Evolutionary conservation across 1,140 invertebrate species (phyloP).

Genomic region (Probaryconus sp.): DNA sequence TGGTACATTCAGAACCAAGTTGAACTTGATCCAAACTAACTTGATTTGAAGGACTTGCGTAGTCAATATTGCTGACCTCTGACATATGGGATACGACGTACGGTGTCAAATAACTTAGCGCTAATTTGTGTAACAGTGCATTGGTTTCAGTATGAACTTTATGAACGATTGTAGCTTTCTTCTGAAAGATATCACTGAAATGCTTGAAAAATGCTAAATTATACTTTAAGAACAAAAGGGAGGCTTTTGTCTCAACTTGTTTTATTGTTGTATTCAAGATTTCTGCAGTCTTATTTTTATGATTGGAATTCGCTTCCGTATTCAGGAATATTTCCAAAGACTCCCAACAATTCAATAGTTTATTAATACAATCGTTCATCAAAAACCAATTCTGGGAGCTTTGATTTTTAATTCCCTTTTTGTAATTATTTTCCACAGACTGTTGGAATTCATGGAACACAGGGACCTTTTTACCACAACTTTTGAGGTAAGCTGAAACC

Average conservation of each 20-base stretch:
- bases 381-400: constrained; percentile 32
- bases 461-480: constrained; percentile 19
- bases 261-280: background rate
- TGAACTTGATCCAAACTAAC: constrained; percentile 30
- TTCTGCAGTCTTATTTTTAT: constrained; percentile 18
- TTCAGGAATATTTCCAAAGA: constrained; percentile 17
- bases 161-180: constrained; percentile 30
- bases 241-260: constrained; percentile 25
- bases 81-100: constrained; percentile 30
- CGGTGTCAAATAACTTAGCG: constrained; percentile 19
- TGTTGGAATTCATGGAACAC: constrained; percentile 32
- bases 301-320: background rate
- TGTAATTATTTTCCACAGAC: constrained; percentile 37
- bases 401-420: constrained; percentile 18
- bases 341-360: constrained; percentile 34
- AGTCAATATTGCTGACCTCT: constrained; percentile 32
- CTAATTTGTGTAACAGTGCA: constrained; percentile 28
- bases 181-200: constrained; percentile 40
- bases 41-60: constrained; percentile 25
- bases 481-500: constrained; percentile 31
- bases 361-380: constrained; percentile 27
- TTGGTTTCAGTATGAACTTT: constrained; percentile 31
- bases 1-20: constrained; percentile 20
- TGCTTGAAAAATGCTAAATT: constrained; percentile 41
- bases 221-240: constrained; percentile 31